phyloP scores from a whole-genome alignment of 2,888 invertebrate species.

The Andrena haemorrhoa region DNA sequence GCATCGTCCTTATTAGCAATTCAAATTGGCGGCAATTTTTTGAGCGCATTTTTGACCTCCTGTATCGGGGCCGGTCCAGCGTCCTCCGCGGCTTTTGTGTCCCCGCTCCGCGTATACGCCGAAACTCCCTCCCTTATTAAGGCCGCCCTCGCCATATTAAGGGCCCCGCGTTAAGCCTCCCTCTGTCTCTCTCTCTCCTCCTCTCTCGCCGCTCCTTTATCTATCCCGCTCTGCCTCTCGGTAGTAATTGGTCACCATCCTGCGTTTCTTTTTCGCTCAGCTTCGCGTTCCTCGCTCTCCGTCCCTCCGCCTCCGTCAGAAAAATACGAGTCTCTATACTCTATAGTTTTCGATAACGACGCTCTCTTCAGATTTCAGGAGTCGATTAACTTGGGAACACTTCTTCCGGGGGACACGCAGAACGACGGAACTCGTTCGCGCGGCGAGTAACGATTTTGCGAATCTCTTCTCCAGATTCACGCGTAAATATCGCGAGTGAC shows the following conservation, averaged over 20 bases:
- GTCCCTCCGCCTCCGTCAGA: not conserved
- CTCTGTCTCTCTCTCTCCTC: not conserved
- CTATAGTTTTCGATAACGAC: constrained; percentile 1
- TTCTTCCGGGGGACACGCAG: not conserved
- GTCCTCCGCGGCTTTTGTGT: constrained; percentile 71
- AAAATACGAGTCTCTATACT: not conserved
- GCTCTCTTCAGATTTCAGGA: not conserved
- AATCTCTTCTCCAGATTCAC: not conserved
- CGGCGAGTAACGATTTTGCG: not conserved
- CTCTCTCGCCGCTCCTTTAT: not conserved
- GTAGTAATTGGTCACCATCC: constrained; percentile 34
- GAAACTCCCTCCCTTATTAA: constrained; percentile 84
- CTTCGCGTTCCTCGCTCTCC: too few relatives aligned
- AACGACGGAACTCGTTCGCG: not conserved
- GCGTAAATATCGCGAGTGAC: not conserved
- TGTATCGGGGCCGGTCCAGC: constrained; percentile 81
- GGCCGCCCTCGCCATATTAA: constrained; percentile 84
- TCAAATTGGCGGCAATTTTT: constrained; percentile 85
- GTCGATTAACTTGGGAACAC: not conserved
- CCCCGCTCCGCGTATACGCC: constrained; percentile 68
- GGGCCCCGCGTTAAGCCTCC: constrained; percentile 66
- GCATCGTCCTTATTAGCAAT: constrained; percentile 84
- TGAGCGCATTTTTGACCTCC: constrained; percentile 85
- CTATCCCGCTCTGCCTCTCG: not conserved
- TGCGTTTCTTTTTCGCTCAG: constrained; percentile 5